Evolutionary conservation across 35 echinoderm and acorn worm genomes (phyloP).

Genomic region (Acanthaster planci): DNA sequence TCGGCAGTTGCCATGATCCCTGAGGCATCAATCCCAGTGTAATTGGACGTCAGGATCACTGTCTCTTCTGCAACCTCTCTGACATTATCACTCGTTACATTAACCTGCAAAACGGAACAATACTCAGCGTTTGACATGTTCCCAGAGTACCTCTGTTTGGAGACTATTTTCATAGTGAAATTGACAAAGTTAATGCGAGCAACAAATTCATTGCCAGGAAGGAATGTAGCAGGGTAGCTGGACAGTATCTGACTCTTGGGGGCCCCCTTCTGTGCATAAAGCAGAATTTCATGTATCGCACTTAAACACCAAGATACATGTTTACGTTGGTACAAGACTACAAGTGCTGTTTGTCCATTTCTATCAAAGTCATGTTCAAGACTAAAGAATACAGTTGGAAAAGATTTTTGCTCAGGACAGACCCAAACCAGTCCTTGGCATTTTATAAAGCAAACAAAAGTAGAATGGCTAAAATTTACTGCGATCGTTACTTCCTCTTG

Average conservation of each 20-base stretch:
- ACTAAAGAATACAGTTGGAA: not conserved
- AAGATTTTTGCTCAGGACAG: too few species aligned
- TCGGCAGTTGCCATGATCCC: constrained; percentile 6
- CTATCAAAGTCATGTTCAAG: not conserved
- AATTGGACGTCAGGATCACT: not conserved
- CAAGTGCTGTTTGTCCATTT: not conserved
- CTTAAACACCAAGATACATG: not conserved
- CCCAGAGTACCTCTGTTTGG: not conserved
- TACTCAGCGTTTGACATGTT: not conserved
- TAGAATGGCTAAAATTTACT: too few species aligned
- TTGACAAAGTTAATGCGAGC: not conserved
- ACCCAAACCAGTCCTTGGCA: too few species aligned
- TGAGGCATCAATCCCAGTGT: not conserved
- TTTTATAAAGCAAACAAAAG: too few species aligned
- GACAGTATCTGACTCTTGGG: too few species aligned
- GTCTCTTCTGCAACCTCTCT: not conserved
- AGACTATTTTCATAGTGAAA: not conserved
- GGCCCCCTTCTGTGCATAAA: not conserved
- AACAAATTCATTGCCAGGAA: not conserved
- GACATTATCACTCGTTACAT: not conserved
- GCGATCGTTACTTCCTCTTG: too few species aligned
- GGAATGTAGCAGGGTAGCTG: too few species aligned
- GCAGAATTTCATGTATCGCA: not conserved
- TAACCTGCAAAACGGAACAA: not conserved
- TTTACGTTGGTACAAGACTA: not conserved